Evolutionary conservation across 2,113 vertebrate genomes (phyloP), one percentile per base, ranked within the genome.

Genomic region (Callithrix jacchus): DNA sequence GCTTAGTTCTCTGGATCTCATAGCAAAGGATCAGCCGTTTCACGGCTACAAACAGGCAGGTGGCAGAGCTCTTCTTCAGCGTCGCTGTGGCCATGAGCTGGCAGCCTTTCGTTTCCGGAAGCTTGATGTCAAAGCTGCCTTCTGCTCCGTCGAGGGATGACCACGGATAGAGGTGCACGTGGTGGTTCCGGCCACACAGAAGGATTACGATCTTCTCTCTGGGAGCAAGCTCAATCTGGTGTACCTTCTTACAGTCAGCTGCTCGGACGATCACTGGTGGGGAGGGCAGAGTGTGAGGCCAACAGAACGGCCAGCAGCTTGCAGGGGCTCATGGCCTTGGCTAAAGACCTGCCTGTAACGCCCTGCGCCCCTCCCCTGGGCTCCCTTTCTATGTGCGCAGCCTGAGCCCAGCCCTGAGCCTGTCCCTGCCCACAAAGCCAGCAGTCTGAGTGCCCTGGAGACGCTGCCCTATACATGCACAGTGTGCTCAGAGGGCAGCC

Each of bases 41-140:
- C 95, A 99, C 98, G 1, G 99, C 99, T 5, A 99, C 99, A 91
- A 99, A 99, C 95, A 99, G 98, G 96, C 99, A 99, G 87, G 99
- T 98, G 0, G 99, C 97, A 1, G 99, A 98, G 40, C 98, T 99
- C 18, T 99, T 99, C 87, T 98, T 98, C 40, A 99, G 98, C 0
- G 97, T 96, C 5, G 99, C 99, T 0, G 99, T 99, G 35, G 98
- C 98, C 54, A 99, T 98, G 40, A 99, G 98, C 98, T 99, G 99
- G 98, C 99, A 99, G 98, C 99, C 99, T 98, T 99, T 99, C 17
- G 99, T 99, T 32, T 99, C 99, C 0, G 99, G 92, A 90, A 99
- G 98, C 97, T 99, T 99, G 82, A 99, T 88, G 95, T 99, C 99
- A 6, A 99, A 99, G 92, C 93, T 97, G 81, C 99, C 97, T 95